Conservation (phyloP, 2,797 vertebrate species). For the Alectoris magna region DNA sequence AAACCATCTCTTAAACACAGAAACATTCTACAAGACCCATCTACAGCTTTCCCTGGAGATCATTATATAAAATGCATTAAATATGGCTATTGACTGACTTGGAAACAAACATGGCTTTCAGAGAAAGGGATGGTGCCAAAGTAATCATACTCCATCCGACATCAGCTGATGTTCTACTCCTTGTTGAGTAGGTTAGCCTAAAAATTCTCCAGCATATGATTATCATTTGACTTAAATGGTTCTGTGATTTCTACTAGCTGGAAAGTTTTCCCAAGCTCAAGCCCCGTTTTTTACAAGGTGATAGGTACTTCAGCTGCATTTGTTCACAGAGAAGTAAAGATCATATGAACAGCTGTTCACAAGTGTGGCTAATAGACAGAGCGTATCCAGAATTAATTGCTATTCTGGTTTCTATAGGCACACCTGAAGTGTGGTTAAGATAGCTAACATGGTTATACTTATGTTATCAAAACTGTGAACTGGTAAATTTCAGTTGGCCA, state of each 20-base stretch:
- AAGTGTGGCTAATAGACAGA: not conserved
- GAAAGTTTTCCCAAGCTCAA: not conserved
- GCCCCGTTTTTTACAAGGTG: not conserved
- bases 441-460: not conserved
- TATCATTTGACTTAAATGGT: slow-evolving; percentile 13
- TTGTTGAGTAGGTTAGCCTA: slow-evolving; percentile 41
- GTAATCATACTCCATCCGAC: slow-evolving; percentile 48
- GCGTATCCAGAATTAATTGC: not conserved
- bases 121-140: slow-evolving; percentile 28
- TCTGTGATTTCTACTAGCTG: slow-evolving; percentile 43
- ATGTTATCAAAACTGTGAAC: accelerated
- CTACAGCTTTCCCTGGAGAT: slow-evolving; percentile 46
- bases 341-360: not conserved
- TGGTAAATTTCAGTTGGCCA: not conserved
- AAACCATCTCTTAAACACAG: slow-evolving; percentile 50
- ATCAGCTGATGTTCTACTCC: slow-evolving; percentile 38
- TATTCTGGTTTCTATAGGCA: not conserved
- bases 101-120: slow-evolving; percentile 40
- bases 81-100: slow-evolving; percentile 19
- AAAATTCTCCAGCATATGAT: slow-evolving; percentile 22
- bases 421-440: not conserved
- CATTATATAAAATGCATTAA: slow-evolving; percentile 9
- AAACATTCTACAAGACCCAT: slow-evolving; percentile 49
- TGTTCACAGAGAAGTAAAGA: not conserved
- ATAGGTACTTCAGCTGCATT: not conserved